phyloP scores from a whole-genome alignment of 1,140 invertebrate species.

The Drosophila nigromelanica region DNA sequence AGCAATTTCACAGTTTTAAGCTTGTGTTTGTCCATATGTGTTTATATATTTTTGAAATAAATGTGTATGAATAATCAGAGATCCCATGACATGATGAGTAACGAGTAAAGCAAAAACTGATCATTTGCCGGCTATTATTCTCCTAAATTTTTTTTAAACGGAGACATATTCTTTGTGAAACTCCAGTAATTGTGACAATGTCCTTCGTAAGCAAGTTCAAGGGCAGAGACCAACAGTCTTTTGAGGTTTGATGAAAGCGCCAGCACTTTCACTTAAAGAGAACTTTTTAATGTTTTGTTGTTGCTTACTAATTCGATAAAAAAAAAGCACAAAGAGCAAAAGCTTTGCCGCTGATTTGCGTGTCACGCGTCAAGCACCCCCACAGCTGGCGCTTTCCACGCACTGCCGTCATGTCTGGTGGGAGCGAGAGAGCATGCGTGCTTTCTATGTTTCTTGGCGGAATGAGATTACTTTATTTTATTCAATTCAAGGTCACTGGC shows the following conservation, averaged over 20 bases:
- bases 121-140: slow-evolving; percentile 10
- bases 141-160: neutral
- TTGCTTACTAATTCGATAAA: slow-evolving; percentile 13
- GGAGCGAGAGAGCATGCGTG: slow-evolving; percentile 46
- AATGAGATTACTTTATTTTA: slow-evolving; percentile 11
- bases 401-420: slow-evolving; percentile 48
- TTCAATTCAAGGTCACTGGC: slow-evolving; percentile 53
- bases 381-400: slow-evolving; percentile 32
- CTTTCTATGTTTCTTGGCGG: neutral
- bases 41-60: neutral
- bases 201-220: slow-evolving; percentile 69
- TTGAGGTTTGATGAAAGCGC: slow-evolving; percentile 38
- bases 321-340: slow-evolving; percentile 39
- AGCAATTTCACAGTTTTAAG: neutral
- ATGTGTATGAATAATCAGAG: neutral
- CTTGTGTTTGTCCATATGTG: neutral
- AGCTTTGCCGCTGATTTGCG: too few species aligned
- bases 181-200: slow-evolving; percentile 41
- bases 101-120: slow-evolving; percentile 4
- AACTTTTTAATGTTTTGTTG: slow-evolving; percentile 37
- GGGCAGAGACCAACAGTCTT: slow-evolving; percentile 54
- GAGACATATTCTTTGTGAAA: neutral
- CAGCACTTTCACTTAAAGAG: slow-evolving; percentile 59
- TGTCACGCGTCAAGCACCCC: slow-evolving; percentile 51
- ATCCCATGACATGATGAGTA: slow-evolving; percentile 16